Evolutionary conservation across 2,797 vertebrate species (phyloP).

Genomic region (Lacerta agilis): DNA sequence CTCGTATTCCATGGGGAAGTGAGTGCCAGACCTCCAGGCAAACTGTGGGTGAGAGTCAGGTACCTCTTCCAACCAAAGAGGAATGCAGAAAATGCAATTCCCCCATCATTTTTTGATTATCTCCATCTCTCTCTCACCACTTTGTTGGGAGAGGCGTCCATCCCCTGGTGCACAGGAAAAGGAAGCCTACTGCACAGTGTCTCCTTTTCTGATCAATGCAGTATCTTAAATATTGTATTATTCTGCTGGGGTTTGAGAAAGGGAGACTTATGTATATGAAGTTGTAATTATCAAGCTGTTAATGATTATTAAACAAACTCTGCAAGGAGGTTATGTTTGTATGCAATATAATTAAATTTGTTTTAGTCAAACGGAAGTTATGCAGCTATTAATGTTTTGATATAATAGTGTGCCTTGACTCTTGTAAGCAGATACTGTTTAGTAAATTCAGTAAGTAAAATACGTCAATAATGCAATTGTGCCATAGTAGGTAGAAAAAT

Average conservation of each 20-base stretch:
- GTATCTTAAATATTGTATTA: constrained; percentile 56
- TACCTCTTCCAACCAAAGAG: too few species aligned
- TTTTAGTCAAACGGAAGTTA: constrained; percentile 51
- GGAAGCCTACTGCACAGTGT: constrained; percentile 4
- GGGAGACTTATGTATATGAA: constrained; percentile 32
- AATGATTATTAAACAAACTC: constrained; percentile 63
- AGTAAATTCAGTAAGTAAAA: not conserved
- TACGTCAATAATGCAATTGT: not conserved
- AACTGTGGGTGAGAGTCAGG: too few species aligned
- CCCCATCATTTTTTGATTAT: too few species aligned
- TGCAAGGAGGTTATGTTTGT: constrained; percentile 63
- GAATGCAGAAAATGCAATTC: too few species aligned
- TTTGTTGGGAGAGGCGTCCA: too few species aligned
- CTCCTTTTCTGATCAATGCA: constrained; percentile 56
- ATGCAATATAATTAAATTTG: constrained; percentile 64
- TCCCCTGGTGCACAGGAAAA: too few species aligned
- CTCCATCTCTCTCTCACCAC: too few species aligned
- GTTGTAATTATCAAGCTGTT: constrained; percentile 69
- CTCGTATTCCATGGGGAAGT: too few species aligned
- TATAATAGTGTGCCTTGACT: constrained; percentile 17
- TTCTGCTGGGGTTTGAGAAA: not conserved
- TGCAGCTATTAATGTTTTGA: not conserved
- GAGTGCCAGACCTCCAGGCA: too few species aligned
- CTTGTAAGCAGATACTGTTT: not conserved
- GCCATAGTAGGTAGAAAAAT: not conserved